Conservation (phyloP, 2,113 vertebrate species). For the Strix aluco region DNA sequence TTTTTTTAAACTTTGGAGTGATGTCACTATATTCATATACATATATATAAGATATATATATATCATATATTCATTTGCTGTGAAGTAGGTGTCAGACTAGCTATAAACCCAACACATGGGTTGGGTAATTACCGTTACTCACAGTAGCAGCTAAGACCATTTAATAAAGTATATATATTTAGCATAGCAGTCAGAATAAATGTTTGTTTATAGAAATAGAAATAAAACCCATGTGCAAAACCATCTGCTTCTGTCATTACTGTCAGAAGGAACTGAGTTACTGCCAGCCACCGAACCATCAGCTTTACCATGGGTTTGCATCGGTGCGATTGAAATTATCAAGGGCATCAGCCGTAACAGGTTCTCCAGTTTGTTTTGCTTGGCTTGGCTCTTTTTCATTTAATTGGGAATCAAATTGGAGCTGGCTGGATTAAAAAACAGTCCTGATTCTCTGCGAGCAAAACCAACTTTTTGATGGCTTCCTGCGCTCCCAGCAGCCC, state of each 20-base stretch:
- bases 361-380: not conserved
- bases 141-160: not conserved
- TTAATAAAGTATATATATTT: not conserved
- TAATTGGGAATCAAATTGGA: not conserved
- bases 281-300: not conserved
- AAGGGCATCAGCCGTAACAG: not conserved
- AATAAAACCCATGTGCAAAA: not conserved
- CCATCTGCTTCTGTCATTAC: not conserved
- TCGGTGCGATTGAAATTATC: rapidly evolving
- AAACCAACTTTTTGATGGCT: not conserved
- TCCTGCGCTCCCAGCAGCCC: not conserved
- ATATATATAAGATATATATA: too few species aligned
- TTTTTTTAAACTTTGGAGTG: not conserved
- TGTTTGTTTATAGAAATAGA: not conserved
- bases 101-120: not conserved
- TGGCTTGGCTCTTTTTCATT: not conserved
- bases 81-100: not conserved
- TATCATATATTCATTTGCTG: not conserved
- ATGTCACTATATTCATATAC: not conserved
- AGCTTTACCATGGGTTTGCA: not conserved
- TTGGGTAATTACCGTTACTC: not conserved
- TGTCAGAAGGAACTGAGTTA: not conserved
- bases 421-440: not conserved
- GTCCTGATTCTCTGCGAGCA: too few species aligned
- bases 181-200: not conserved